Evolutionary conservation across 2,113 vertebrate species (phyloP).

Genomic region (Cranoglanis bouderius): DNA sequence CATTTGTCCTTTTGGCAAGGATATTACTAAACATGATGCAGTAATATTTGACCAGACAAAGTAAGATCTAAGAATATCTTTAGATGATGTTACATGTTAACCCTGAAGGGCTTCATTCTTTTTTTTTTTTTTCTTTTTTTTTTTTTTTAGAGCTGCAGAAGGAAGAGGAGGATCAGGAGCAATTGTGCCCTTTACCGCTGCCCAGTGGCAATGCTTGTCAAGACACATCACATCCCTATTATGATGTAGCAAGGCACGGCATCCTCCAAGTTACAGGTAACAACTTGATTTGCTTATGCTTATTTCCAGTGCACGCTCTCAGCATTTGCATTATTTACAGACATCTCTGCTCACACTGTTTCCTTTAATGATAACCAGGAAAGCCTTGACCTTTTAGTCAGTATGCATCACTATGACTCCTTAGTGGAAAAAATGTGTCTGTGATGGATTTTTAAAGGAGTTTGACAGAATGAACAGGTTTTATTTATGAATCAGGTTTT

Average conservation of each 20-base stretch:
- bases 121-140: neutral
- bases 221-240: slow-evolving; percentile 78
- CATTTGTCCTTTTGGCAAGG: neutral
- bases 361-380: neutral
- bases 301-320: neutral
- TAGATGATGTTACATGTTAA: neutral
- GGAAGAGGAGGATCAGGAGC: slow-evolving; percentile 52
- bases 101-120: neutral
- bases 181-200: neutral
- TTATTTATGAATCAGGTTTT: neutral
- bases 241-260: slow-evolving; percentile 84
- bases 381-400: neutral
- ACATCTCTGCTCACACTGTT: neutral
- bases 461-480: neutral
- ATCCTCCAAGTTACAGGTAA: slow-evolving; percentile 85
- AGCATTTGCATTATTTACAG: neutral
- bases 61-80: slow-evolving; percentile 1
- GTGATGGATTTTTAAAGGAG: neutral
- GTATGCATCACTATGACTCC: no score
- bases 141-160: slow-evolving; percentile 73
- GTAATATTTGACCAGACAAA: neutral
- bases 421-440: neutral
- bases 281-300: neutral
- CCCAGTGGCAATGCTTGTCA: slow-evolving; percentile 48
- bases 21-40: neutral